Conservation (phyloP, 2,888 invertebrate genomes). For the Epinotia demarniana region DNA sequence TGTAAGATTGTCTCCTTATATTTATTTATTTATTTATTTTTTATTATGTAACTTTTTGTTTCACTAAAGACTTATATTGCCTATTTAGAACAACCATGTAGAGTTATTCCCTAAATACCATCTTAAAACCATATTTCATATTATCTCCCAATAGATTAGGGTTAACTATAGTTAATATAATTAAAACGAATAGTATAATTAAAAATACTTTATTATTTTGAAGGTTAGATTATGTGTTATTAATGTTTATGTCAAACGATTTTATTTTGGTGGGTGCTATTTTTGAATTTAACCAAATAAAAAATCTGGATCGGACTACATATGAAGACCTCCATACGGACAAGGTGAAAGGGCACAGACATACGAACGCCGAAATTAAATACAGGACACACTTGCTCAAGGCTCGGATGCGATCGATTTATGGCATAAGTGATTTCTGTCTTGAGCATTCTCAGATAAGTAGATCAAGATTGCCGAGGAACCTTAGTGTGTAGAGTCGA, state of each 20-base stretch:
- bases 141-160: no score
- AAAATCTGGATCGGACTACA: conserved; percentile 55
- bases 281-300: not conserved
- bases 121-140: not conserved
- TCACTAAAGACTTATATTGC: not conserved
- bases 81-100: not conserved
- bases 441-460: conserved; percentile 46
- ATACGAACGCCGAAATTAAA: conserved; percentile 74
- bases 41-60: no score
- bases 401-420: conserved; percentile 76
- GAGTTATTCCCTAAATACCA: not conserved
- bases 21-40: no score
- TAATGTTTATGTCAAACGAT: not conserved
- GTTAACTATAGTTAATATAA: no score
- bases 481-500: not conserved
- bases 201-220: not conserved
- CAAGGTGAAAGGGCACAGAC: conserved; percentile 66
- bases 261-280: conserved; percentile 50
- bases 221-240: not conserved
- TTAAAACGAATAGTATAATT: no score
- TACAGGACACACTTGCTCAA: conserved; percentile 70
- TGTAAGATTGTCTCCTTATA: no score
- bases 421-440: conserved; percentile 61
- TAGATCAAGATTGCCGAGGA: conserved; percentile 42
- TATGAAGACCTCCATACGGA: conserved; percentile 58